Base-by-base conservation (phyloP, 2,888 invertebrate genomes). In the Acanthosepion pharaonis region DNA sequence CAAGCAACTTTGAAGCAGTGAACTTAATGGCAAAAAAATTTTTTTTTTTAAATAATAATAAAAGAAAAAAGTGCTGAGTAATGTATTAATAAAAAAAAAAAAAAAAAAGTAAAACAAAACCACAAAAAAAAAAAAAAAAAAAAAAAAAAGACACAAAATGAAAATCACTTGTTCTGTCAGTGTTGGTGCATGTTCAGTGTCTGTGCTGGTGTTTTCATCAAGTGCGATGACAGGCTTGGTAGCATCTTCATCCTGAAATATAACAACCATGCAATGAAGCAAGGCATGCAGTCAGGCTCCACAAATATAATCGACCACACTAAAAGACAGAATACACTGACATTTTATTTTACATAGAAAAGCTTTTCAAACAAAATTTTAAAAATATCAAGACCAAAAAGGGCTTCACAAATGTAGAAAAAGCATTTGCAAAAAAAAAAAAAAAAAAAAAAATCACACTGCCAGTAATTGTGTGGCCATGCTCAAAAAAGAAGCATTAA, bases 221-320 rank as follows among this genome's bases (percentile, higher is more conserved):
- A n/a, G n/a, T 33, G 78, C 15, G 78, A n/a, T 18, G 78, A 78
- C 9, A 78, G 78, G 78, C 78, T 78, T 78, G 78, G 78, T 53
- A 93, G 49, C 48, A 93, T 93, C 93, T 93, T 6, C 93, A 18
- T 53, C 93, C 93, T 93, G 93, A 93, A 93, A 93, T 93, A 53
- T 78, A 49, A 93, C 51, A 93, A 49, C 53, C 93, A 93, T 93
- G 93, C 93, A 33, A 33, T 93, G 49, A 93, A 93, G 93, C 48
- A 92, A 92, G 51, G 92, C 92, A 78, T 78, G 78, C 78, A 33
- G 15, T 78, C n/a, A 78, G 78, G 78, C 78, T 33, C n/a, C n/a
- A 78, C 78, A 78, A 15, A 78, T 42, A 78, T 78, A n/a, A 78
- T 78, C 15, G n/a, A 33, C 23, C 15, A 59, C 59, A 59, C 59